phyloP scores from a whole-genome alignment of 37 sponge, comb jelly and placozoan species.

The Theonella swinhoei region DNA sequence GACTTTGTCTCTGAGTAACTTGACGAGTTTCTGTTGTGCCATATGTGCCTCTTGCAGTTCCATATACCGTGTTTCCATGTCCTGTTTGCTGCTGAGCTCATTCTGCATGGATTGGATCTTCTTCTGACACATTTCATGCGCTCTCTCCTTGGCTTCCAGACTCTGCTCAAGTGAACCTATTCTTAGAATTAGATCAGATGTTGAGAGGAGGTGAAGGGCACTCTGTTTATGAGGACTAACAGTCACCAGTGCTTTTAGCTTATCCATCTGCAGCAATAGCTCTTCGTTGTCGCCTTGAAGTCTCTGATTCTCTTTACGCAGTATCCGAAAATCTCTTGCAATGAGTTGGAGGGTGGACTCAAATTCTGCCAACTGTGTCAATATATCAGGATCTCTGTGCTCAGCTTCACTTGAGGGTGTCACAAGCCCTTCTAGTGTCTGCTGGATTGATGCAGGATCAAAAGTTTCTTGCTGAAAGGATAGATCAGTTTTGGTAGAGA shows the following conservation, averaged over 20 bases:
- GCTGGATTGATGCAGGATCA: no score
- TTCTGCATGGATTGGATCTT: constrained; percentile 41
- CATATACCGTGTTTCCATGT: constrained; percentile 26
- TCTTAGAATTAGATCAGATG: constrained; percentile 47
- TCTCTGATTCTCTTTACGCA: constrained; percentile 36
- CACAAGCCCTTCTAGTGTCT: no score
- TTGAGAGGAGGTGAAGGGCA: constrained; percentile 13
- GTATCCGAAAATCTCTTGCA: constrained; percentile 29
- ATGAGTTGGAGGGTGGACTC: constrained; percentile 4
- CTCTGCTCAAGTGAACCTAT: constrained; percentile 8
- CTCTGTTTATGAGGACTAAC: background rate
- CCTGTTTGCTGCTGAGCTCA: constrained; percentile 16
- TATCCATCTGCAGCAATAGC: constrained; percentile 5
- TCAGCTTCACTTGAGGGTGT: background rate
- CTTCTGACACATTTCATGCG: constrained; percentile 12
- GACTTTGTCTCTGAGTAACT: constrained; percentile 40
- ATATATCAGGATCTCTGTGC: no score
- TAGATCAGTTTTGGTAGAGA: no score
- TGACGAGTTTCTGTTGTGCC: constrained; percentile 59
- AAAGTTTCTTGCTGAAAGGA: no score
- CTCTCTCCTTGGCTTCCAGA: background rate
- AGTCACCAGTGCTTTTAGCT: background rate
- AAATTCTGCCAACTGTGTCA: background rate
- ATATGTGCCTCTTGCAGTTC: constrained; percentile 57
- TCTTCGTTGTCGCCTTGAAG: constrained; percentile 27